Conservation (phyloP, 2,113 vertebrate species). For the Aviceda subcristata region DNA sequence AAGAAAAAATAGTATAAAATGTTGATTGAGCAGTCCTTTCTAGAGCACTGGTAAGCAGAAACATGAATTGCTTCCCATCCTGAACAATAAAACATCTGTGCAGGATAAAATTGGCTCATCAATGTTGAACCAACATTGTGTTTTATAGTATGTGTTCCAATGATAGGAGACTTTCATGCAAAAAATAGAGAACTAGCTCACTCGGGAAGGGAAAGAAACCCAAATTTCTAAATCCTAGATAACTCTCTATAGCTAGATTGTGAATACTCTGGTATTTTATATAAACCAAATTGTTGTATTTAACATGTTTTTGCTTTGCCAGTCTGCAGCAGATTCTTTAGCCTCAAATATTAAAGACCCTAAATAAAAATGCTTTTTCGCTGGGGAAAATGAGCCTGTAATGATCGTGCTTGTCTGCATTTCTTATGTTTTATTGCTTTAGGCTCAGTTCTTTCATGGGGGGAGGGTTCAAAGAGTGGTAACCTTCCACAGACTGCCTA, state of each 20-base stretch:
- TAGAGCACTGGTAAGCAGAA: conserved; percentile 22
- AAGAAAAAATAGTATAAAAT: not conserved
- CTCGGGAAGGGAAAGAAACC: not conserved
- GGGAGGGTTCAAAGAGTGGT: not conserved
- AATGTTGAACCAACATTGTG: conserved; percentile 6
- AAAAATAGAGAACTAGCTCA: not conserved
- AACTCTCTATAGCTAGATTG: not conserved
- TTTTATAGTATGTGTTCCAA: not conserved
- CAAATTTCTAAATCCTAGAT: not conserved
- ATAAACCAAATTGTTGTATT: not conserved
- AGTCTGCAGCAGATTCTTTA: not conserved
- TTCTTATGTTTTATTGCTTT: not conserved
- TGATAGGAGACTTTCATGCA: not conserved
- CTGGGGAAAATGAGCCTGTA: not conserved
- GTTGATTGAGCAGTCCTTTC: conserved; percentile 38
- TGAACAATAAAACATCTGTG: conserved; percentile 46
- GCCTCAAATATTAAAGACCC: not conserved
- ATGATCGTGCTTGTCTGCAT: not conserved
- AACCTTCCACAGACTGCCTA: not conserved
- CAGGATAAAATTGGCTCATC: conserved; percentile 15
- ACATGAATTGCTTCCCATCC: conserved; percentile 19
- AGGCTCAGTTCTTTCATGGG: not conserved
- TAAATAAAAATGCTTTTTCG: not conserved
- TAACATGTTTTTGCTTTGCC: not conserved
- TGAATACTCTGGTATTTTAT: not conserved